Base-by-base conservation (phyloP, 2,888 invertebrate genomes). In the Gari tellinella region DNA sequence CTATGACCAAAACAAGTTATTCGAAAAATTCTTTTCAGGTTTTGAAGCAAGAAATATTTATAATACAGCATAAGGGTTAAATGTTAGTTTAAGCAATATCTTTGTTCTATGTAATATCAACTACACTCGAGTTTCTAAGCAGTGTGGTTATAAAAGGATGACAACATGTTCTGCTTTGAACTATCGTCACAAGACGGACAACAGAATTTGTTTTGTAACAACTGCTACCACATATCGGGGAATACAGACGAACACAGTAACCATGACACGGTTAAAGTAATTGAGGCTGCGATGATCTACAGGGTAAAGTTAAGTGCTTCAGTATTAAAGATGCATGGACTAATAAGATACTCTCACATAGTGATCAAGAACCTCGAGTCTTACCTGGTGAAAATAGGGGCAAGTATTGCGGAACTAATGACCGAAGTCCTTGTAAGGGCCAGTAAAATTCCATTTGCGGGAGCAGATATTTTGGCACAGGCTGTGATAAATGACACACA, bases 351-450 rank as follows among this genome's bases (percentile, higher is more conserved):
- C 53, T 56, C 70, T 8, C 64, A 62, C 37, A 55, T 66, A 37
- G 68, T 79, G 41, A 49, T 67, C 2, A 72, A 63, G 43, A 72
- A 79, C 31, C 41, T 79, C 31, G 51, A 58, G 25, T 61, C 72
- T 4, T 75, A 79, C 25, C 38, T 74, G 12, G 74, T 72, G 10
- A 79, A 79, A 41, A 45, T 67, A 4, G 67, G 56, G 2, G 46
- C 41, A 12, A 49, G 64, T 58, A 48, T 79, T 14, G 56, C 72
- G 4, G 72, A 79, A 43, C 68, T 79, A 0, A 68, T 57, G 3
- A 31, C 41, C 25, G 68, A 79, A 19, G 62, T 74, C 40, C 21
- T 67, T 10, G 52, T 55, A 49, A 52, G 73, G 31, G 62, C 73
- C 7, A 53, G 55, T 25, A 21, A 21, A 21, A 41, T 73, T 41